phyloP scores from a whole-genome alignment of 2,888 invertebrate genomes.

The Stenodema calcarata region DNA sequence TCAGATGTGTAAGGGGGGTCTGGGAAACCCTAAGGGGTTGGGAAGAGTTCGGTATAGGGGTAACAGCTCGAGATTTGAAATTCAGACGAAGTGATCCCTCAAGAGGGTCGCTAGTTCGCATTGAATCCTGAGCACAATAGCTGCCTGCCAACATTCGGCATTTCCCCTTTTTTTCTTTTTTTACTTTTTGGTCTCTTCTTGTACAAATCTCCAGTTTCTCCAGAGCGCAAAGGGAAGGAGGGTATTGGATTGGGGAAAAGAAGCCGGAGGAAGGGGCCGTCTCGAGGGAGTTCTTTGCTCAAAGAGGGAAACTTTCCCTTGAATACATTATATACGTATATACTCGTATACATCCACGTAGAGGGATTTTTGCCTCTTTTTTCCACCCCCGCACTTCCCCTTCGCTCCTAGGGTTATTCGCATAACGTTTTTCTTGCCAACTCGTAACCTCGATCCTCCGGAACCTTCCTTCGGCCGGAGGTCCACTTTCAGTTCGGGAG shows the following conservation, averaged over 20 bases:
- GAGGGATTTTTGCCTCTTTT: constrained; percentile 20
- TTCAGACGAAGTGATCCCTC: constrained; percentile 44
- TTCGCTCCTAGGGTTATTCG: background rate
- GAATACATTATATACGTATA: constrained; percentile 40
- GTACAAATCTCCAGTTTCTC: background rate
- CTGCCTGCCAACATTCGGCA: background rate
- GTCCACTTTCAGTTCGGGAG: background rate
- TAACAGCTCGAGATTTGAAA: constrained; percentile 33
- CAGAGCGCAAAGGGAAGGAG: background rate
- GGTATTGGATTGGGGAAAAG: background rate
- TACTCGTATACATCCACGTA: constrained; percentile 10
- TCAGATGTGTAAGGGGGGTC: background rate
- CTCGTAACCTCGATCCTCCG: constrained; percentile 23
- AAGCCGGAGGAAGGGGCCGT: background rate
- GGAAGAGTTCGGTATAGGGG: background rate
- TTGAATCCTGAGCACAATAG: constrained; percentile 31
- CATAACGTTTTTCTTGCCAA: constrained; percentile 30
- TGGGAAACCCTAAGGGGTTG: background rate
- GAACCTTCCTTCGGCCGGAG: background rate
- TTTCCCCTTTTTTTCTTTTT: background rate
- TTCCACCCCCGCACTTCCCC: background rate
- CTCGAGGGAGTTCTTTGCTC: constrained; percentile 33
- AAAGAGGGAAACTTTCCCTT: constrained; percentile 35
- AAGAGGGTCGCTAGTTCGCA: constrained; percentile 43
- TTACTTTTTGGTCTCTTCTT: no score